Evolutionary conservation across 2,888 invertebrate genomes (phyloP).

Genomic region (Netelia inedita): DNA sequence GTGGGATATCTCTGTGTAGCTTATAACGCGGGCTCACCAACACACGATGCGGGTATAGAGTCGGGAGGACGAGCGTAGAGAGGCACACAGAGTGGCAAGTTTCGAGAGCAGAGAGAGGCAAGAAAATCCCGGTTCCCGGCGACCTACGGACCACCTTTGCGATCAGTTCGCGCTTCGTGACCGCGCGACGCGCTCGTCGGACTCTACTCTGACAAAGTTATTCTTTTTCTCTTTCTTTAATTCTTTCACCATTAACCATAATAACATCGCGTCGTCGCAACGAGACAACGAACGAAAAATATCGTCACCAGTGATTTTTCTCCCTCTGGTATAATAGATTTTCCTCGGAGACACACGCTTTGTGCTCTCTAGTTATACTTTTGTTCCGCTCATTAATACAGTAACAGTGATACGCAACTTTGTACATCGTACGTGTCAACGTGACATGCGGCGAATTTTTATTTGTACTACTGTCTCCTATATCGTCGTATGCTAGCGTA

Average conservation of each 20-base stretch:
- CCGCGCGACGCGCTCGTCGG: slow-evolving; percentile 49
- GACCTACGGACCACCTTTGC: slow-evolving; percentile 69
- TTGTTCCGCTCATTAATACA: not conserved
- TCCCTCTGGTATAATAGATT: not conserved
- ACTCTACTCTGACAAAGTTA: slow-evolving; percentile 1
- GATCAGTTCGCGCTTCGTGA: slow-evolving; percentile 56
- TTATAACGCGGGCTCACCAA: not conserved
- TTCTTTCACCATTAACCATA: not conserved
- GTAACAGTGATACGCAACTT: not conserved
- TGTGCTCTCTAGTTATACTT: not conserved
- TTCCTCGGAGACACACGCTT: not conserved
- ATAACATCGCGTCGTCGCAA: not conserved
- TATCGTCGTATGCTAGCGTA: not conserved
- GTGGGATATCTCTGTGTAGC: slow-evolving; percentile 1
- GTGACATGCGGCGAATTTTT: not conserved
- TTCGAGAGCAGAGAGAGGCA: slow-evolving; percentile 29
- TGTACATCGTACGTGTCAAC: not conserved
- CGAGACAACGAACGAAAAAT: not conserved
- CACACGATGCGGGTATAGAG: not conserved
- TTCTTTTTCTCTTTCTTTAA: not conserved
- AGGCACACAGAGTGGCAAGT: not conserved
- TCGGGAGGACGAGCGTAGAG: not conserved
- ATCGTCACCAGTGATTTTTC: not conserved
- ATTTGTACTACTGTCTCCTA: not conserved
- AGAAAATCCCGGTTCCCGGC: slow-evolving; percentile 60